Conservation (phyloP, 2,888 invertebrate genomes). For the Eupithecia vulgata region DNA sequence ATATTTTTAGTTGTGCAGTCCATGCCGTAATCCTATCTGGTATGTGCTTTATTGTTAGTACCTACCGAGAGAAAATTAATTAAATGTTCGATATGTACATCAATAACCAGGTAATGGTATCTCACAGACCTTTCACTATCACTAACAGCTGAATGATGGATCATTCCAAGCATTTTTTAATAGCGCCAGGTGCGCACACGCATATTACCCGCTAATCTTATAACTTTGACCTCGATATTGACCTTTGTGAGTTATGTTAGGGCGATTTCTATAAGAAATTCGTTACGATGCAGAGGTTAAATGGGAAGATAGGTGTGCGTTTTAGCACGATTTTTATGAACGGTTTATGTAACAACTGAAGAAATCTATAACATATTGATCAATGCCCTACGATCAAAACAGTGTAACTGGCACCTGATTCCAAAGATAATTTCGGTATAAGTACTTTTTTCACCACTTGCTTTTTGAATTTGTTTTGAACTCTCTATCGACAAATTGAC, state of each 20-base stretch:
- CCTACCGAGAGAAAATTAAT: constrained; percentile 7
- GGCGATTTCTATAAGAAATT: neutral
- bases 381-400: too few species aligned
- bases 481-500: too few species aligned
- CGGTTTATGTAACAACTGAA: too few species aligned
- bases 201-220: constrained; percentile 26
- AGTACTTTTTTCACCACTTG: too few species aligned
- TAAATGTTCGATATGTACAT: neutral
- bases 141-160: constrained; percentile 17
- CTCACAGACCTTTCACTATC: constrained; percentile 26
- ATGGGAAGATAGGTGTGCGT: neutral
- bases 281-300: neutral
- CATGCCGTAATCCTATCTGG: too few species aligned
- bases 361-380: too few species aligned
- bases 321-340: neutral
- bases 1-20: too few species aligned
- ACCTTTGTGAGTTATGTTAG: constrained; percentile 1
- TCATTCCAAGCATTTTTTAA: constrained; percentile 8
- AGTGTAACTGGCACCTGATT: too few species aligned
- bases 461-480: too few species aligned
- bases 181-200: constrained; percentile 21
- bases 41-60: neutral
- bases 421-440: too few species aligned
- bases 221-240: constrained; percentile 20
- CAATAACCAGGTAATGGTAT: neutral